Evolutionary conservation across 2,113 vertebrate genomes (phyloP).

Genomic region (Dipodomys ordii): DNA sequence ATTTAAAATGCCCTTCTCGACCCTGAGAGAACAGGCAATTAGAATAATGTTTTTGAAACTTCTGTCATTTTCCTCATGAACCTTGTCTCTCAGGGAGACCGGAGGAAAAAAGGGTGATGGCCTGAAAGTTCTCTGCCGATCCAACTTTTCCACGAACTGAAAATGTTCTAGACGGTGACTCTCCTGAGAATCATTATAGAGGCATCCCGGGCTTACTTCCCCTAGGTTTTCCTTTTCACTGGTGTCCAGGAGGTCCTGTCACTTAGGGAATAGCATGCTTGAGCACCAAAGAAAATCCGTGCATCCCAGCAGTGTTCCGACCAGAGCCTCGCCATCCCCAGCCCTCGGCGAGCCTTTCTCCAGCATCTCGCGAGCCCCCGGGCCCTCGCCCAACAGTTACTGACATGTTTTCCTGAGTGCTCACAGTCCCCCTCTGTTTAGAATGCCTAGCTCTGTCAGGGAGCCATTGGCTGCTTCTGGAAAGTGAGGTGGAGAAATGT

Average conservation of each 20-base stretch:
- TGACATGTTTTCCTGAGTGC: neutral
- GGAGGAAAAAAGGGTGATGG: neutral
- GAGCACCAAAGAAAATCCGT: neutral
- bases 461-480: neutral
- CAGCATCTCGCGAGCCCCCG: rapidly evolving
- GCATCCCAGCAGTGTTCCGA: neutral
- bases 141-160: slow-evolving; percentile 22
- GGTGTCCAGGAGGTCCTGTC: neutral
- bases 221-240: neutral
- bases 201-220: neutral
- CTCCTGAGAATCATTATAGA: neutral
- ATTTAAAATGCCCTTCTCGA: neutral
- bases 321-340: too few relatives aligned
- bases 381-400: neutral
- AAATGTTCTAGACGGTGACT: neutral
- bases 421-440: neutral
- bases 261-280: neutral
- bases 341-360: neutral
- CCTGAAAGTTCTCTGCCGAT: neutral
- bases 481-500: too few relatives aligned
- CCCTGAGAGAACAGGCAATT: neutral
- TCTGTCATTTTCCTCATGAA: neutral
- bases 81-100: neutral
- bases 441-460: neutral
- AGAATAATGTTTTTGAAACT: neutral